These are phyloP conservation scores for Cepaea nemoralis DNA, from an alignment of 1,140 invertebrate genomes.

Conservation along the genomic window DNA sequence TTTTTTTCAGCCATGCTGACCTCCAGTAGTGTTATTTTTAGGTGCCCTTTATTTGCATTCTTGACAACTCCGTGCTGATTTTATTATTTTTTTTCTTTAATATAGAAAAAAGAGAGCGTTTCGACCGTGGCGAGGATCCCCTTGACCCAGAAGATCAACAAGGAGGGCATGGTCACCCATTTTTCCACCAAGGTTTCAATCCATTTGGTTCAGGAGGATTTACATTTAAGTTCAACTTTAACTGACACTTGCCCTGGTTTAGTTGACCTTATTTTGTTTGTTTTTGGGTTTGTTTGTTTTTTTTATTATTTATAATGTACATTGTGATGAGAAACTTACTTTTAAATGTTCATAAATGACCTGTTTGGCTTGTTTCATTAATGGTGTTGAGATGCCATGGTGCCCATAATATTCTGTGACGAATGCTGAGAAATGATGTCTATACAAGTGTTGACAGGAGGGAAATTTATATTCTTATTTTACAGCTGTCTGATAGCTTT, in stretches of 20 bases:
- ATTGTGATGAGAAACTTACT: neutral
- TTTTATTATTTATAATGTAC: neutral
- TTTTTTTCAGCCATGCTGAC: too few relatives aligned
- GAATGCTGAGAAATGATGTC: neutral
- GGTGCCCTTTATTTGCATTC: too few relatives aligned
- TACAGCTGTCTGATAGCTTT: too few relatives aligned
- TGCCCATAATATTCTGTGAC: neutral
- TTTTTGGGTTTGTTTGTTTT: too few relatives aligned
- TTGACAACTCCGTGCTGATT: too few relatives aligned
- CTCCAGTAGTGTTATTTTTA: too few relatives aligned
- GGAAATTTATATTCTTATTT: neutral
- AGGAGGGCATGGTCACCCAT: conserved; percentile 74
- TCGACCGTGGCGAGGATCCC: conserved; percentile 96
- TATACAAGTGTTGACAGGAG: neutral
- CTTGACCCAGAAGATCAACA: conserved; percentile 90
- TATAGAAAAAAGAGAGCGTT: conserved; percentile 93
- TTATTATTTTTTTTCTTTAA: too few relatives aligned
- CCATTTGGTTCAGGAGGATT: conserved; percentile 85
- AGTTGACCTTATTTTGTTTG: too few relatives aligned
- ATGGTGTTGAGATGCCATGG: neutral
- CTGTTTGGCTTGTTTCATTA: neutral
- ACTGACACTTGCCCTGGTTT: conserved; percentile 33
- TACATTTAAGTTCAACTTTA: conserved; percentile 87
- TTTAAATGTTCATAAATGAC: too few relatives aligned
- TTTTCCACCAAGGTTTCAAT: conserved; percentile 78